Evolutionary conservation across 2,797 vertebrate genomes (phyloP).

Genomic region (Buceros bicornis): DNA sequence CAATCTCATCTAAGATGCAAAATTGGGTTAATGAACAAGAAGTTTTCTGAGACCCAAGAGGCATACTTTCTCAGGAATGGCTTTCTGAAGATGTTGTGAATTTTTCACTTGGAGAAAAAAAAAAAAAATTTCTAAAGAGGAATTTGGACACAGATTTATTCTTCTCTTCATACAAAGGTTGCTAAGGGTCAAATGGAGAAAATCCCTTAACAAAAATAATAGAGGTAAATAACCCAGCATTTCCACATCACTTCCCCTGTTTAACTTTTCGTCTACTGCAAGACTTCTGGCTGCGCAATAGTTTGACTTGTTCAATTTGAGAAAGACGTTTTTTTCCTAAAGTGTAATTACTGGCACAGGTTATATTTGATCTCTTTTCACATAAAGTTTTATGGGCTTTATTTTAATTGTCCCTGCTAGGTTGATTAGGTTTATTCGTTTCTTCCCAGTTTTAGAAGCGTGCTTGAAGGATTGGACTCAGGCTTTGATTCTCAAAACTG

Average conservation of each 20-base stretch:
- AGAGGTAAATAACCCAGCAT: conserved; percentile 12
- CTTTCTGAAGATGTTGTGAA: background rate
- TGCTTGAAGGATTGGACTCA: background rate
- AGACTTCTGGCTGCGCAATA: background rate
- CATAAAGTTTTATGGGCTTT: conserved; percentile 25
- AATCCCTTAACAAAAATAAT: background rate
- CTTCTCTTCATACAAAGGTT: background rate
- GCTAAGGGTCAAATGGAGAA: conserved; percentile 9
- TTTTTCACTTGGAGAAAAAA: background rate
- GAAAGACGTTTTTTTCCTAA: conserved; percentile 16
- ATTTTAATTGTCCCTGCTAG: background rate
- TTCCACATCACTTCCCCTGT: conserved; percentile 26
- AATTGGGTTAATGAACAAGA: background rate
- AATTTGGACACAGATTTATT: background rate
- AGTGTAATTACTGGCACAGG: background rate
- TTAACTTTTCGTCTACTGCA: background rate
- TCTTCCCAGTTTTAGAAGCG: background rate
- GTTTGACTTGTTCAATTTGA: background rate
- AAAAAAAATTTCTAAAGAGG: background rate
- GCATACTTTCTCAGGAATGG: background rate
- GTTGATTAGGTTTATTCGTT: conserved; percentile 13
- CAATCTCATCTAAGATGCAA: background rate
- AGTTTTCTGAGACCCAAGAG: background rate
- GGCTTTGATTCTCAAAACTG: background rate
- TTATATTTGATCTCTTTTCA: conserved; percentile 31